Evolutionary conservation across 2,113 vertebrate species (phyloP).

Genomic region (Myiopsitta monachus): DNA sequence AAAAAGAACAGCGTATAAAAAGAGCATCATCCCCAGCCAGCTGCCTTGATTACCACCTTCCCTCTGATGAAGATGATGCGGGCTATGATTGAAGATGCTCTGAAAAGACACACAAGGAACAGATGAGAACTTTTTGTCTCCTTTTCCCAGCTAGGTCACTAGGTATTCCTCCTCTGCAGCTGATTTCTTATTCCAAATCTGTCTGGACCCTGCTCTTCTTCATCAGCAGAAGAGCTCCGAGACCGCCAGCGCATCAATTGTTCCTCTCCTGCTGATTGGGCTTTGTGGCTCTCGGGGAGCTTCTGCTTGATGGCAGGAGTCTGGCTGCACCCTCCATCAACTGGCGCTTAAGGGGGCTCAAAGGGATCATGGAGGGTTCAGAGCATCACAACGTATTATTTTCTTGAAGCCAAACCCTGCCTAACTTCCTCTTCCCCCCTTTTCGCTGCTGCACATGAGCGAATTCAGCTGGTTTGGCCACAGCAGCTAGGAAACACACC

Average conservation of each 20-base stretch:
- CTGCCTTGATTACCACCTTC: constrained; percentile 48
- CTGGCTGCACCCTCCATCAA: constrained; percentile 38
- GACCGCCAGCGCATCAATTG: constrained; percentile 31
- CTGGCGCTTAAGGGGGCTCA: neutral
- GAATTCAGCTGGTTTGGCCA: neutral
- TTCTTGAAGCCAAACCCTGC: neutral
- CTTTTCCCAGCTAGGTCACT: constrained; percentile 3
- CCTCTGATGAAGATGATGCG: neutral
- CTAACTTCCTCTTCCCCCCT: neutral
- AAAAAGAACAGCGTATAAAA: neutral
- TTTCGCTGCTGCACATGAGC: neutral
- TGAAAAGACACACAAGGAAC: neutral
- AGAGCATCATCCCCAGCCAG: neutral
- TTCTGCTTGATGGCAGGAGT: constrained; percentile 61
- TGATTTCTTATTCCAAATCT: constrained; percentile 61
- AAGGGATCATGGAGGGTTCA: neutral
- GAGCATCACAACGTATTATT: neutral
- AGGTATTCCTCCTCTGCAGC: neutral
- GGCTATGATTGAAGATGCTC: constrained; percentile 47
- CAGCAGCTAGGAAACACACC: neutral
- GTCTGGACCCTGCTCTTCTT: constrained; percentile 46
- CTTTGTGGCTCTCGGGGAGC: constrained; percentile 60
- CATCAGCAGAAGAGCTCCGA: constrained; percentile 67
- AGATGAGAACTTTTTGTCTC: neutral
- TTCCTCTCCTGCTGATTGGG: constrained; percentile 75